Base-by-base conservation (phyloP, 2,888 invertebrate genomes). In the Gari tellinella region DNA sequence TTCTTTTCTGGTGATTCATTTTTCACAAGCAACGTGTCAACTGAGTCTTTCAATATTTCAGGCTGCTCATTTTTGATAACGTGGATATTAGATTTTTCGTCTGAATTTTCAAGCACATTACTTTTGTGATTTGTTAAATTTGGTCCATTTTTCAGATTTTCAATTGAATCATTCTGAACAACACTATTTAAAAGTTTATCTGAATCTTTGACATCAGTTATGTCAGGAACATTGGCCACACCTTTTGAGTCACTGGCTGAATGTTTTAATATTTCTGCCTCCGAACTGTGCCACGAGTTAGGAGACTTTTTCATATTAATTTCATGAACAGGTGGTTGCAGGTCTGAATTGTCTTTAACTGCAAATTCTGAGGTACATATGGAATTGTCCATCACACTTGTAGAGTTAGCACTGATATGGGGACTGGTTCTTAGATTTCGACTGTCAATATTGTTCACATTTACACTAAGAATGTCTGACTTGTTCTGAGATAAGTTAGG, bases 271-370 rank as follows among this genome's bases (percentile, higher is more conserved):
- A 57, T 57, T 25, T 31, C 31, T 31, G 4, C 10, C 31, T 31
- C 31, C 10, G 31, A 31, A 31, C 5, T 31, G 31, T 31, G 31
- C 15, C 19, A 51, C 8, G 57, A 66, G 19, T 66, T 66, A 45
- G 66, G 66, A 38, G 51, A 51, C 15, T 53, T 17, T 26, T 65
- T 65, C 4, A 10, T n/a, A 12, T 23, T 17, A 14, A 56, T 48
- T 41, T 65, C 65, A 25, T 48, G 38, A 12, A 57, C 41, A 14
- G 65, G 65, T 40, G 56, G 48, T 15, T 57, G 65, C 17, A 26
- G 48, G 15, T 65, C 65, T 38, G 21, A 48, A 19, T 48, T 45
- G 37, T 26, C 38, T 10, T 31, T 31, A 31, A 10, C 31, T 31
- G 31, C 31, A 31, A 31, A 31, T 31, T 31, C 31, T 14, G 14